Base-by-base conservation (phyloP, 2,797 vertebrate genomes). In the Acanthurus leucopareius region DNA sequence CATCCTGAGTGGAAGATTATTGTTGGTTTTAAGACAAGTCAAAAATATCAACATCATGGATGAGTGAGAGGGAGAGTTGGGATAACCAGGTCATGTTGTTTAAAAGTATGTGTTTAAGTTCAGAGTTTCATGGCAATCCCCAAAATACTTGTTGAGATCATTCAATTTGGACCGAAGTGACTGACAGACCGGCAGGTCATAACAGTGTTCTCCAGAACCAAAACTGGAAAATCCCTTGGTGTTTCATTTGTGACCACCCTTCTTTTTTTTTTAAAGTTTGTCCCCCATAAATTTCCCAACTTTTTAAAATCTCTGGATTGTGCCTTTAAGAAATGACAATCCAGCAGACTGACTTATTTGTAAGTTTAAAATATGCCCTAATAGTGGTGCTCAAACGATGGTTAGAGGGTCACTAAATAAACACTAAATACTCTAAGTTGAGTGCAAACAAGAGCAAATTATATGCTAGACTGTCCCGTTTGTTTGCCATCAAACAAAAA, bases 401-500 rank as follows among this genome's bases (percentile, higher is more conserved):
- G 14, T 42, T 22, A 51, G 13, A 52, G n/a, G 15, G 52, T 42
- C 40, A 48, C 10, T 38, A 14, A 38, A 61, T 4, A 1, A 35
- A 22, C 8, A 40, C 38, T 40, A 40, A 40, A 40, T 40, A 10
- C 38, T 40, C 38, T 44, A 19, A 42, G 42, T 63, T 53, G 13
- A 49, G 17, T 7, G 0, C 7, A 2, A 44, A 54, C 22, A 11
- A 64, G 25, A 65, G 32, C 15, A 56, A 10, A 32, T 25, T 51
- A 54, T 47, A n/a, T 38, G 20, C 13, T 2, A 38, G 49, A 47
- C n/a, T 3, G 0, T 59, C 19, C 13, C 14, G 42, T 49, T 77
- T 52, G n/a, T 35, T 58, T 25, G 54, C 48, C 44, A 56, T 42
- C 20, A 72, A 70, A 68, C 28, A 35, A 62, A 73, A 64, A 25